phyloP scores from a whole-genome alignment of 2,113 vertebrate genomes.

The Trochalopteron elliotii region DNA sequence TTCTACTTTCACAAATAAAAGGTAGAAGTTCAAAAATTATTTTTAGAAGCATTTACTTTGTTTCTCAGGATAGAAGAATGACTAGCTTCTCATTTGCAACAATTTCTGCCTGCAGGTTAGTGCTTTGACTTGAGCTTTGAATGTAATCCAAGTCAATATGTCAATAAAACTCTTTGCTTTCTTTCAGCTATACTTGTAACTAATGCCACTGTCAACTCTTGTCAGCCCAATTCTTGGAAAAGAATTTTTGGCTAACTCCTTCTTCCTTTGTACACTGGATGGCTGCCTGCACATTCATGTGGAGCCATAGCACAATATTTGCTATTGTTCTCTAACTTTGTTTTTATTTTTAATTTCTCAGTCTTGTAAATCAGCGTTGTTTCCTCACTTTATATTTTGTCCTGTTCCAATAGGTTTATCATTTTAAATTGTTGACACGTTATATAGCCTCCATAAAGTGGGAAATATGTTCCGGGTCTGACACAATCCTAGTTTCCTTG shows the following conservation, averaged over 20 bases:
- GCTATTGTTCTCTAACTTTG: background rate
- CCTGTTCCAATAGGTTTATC: background rate
- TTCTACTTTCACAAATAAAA: background rate
- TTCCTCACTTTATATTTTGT: background rate
- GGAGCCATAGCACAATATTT: background rate
- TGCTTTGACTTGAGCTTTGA: background rate
- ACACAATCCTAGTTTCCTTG: background rate
- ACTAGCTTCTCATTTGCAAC: background rate
- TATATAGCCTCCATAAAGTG: background rate
- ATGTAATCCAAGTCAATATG: background rate
- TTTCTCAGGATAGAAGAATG: background rate
- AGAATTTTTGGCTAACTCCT: background rate
- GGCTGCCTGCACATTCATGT: background rate
- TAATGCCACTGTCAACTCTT: background rate
- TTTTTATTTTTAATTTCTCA: conserved; percentile 29
- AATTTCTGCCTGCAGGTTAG: background rate
- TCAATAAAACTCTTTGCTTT: background rate
- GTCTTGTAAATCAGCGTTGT: background rate
- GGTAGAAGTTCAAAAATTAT: background rate
- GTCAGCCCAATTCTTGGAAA: background rate
- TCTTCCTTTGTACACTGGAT: background rate
- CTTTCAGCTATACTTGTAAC: background rate
- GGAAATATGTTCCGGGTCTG: background rate
- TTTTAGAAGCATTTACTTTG: background rate
- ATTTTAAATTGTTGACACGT: background rate